phyloP scores from a whole-genome alignment of 2,797 vertebrate genomes.

The Borostomias antarcticus region DNA sequence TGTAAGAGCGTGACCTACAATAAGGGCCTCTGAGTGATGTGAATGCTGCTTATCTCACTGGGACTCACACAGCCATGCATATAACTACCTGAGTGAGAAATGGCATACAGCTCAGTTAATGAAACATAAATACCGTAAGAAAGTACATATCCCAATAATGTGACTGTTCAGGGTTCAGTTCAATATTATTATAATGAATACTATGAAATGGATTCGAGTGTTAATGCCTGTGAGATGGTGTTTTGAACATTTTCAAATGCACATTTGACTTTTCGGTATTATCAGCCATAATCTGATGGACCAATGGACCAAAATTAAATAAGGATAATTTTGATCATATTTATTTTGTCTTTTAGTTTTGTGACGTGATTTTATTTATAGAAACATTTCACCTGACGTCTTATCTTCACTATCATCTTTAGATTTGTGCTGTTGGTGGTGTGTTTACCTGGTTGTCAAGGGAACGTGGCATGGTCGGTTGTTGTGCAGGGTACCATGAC shows the following conservation, averaged over 20 bases:
- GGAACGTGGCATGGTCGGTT: constrained; percentile 52
- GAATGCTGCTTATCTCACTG: background rate
- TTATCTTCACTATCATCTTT: constrained; percentile 48
- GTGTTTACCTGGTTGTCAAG: constrained; percentile 63
- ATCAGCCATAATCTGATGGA: background rate
- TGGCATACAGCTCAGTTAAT: background rate
- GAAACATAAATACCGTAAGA: too few relatives aligned
- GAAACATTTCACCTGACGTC: constrained; percentile 36
- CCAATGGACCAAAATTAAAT: too few relatives aligned
- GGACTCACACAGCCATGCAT: too few relatives aligned
- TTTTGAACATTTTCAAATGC: background rate
- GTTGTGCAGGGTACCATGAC: constrained; percentile 40
- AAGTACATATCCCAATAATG: too few relatives aligned
- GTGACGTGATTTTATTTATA: constrained; percentile 27
- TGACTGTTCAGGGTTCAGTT: too few relatives aligned
- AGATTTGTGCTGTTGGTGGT: constrained; percentile 32
- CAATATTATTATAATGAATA: too few relatives aligned
- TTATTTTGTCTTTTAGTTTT: background rate
- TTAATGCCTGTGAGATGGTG: background rate
- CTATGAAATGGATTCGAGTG: background rate
- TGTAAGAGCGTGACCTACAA: constrained; percentile 87
- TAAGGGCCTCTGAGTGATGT: constrained; percentile 84
- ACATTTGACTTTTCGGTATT: background rate
- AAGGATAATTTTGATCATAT: too few relatives aligned
- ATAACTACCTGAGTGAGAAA: background rate